Evolutionary conservation across 2,888 invertebrate genomes (phyloP).

Genomic region (Globia sparganii): DNA sequence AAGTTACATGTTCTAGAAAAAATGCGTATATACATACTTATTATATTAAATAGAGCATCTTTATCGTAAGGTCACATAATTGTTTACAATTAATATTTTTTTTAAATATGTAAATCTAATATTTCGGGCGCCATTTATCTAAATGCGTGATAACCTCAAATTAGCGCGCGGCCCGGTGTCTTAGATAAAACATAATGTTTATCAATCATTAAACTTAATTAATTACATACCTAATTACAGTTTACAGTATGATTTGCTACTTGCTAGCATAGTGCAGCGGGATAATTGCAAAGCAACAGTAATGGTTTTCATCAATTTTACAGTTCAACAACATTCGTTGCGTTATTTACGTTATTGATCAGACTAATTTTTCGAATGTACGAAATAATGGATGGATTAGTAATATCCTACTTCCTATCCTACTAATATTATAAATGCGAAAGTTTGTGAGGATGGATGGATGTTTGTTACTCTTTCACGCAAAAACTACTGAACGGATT

Average conservation of each 20-base stretch:
- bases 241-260: constrained; percentile 8
- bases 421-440: too few species aligned
- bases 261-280: constrained; percentile 9
- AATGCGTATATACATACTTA: constrained; percentile 21
- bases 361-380: neutral
- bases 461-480: too few species aligned
- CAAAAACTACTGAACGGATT: too few species aligned
- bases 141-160: constrained; percentile 69
- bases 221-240: constrained; percentile 8
- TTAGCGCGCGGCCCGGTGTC: constrained; percentile 51
- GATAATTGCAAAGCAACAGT: neutral
- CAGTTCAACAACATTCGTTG: neutral
- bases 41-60: constrained; percentile 54
- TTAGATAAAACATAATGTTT: constrained; percentile 36
- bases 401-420: too few species aligned
- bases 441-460: too few species aligned
- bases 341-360: neutral
- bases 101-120: constrained; percentile 36
- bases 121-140: constrained; percentile 58
- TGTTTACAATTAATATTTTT: constrained; percentile 42
- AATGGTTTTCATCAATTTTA: neutral
- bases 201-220: constrained; percentile 50
- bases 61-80: constrained; percentile 60
- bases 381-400: too few species aligned
- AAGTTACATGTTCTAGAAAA: constrained; percentile 48